Evolutionary conservation across 2,888 invertebrate genomes (phyloP).

Genomic region (Agriopis leucophaearia): DNA sequence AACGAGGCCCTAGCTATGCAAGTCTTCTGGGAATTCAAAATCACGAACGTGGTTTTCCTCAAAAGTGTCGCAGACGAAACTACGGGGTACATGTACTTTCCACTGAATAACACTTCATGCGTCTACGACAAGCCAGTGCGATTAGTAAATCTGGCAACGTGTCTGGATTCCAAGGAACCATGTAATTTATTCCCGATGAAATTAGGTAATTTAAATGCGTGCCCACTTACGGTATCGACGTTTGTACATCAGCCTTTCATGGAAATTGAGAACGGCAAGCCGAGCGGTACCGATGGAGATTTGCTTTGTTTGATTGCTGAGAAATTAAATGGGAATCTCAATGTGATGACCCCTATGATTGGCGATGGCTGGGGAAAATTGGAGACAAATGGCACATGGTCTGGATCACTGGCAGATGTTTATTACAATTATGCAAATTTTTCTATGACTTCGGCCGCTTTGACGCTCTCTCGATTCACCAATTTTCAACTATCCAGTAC

Average conservation of each 20-base stretch:
- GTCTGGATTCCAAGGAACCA: slow-evolving; percentile 38
- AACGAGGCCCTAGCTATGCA: slow-evolving; percentile 60
- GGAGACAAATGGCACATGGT: slow-evolving; percentile 66
- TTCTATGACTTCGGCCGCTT: slow-evolving; percentile 72
- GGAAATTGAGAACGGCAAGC: slow-evolving; percentile 59
- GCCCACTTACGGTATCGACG: slow-evolving; percentile 68
- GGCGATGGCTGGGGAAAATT: slow-evolving; percentile 71
- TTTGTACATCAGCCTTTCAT: slow-evolving; percentile 71
- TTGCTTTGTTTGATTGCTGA: slow-evolving; percentile 63
- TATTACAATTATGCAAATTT: slow-evolving; percentile 70
- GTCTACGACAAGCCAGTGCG: slow-evolving; percentile 56
- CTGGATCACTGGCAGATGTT: slow-evolving; percentile 72
- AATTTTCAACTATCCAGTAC: slow-evolving; percentile 67
- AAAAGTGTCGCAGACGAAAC: slow-evolving; percentile 48
- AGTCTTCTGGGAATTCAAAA: slow-evolving; percentile 66
- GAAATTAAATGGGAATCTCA: slow-evolving; percentile 65
- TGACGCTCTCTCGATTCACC: slow-evolving; percentile 63
- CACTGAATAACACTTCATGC: slow-evolving; percentile 59
- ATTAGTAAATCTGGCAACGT: slow-evolving; percentile 46
- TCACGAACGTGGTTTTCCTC: slow-evolving; percentile 68
- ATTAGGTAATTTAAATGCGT: slow-evolving; percentile 63
- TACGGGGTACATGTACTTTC: slow-evolving; percentile 65
- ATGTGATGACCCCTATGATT: slow-evolving; percentile 61
- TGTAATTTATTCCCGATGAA: slow-evolving; percentile 61
- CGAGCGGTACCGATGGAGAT: slow-evolving; percentile 70